Evolutionary conservation across 2,797 vertebrate genomes (phyloP).

Genomic region (Sternarchorhynchus goeldii): DNA sequence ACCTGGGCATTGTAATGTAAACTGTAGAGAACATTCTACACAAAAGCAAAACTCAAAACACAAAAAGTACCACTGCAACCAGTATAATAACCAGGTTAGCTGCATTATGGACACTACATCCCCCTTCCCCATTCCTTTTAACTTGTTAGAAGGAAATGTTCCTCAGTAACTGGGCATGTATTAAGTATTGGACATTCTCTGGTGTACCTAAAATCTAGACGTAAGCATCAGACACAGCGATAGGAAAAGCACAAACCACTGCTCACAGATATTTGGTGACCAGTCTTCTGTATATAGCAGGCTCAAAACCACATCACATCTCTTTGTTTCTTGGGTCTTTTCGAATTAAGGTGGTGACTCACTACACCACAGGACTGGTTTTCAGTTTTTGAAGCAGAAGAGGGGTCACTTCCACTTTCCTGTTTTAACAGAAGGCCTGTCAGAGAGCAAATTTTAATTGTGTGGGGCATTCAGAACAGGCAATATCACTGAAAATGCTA

Average conservation of each 20-base stretch:
- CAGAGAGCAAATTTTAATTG: not conserved
- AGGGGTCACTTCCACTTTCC: not conserved
- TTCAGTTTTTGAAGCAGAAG: not conserved
- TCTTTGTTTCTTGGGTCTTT: not conserved
- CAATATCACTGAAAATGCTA: not conserved
- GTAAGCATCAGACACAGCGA: not conserved
- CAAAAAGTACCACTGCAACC: not conserved
- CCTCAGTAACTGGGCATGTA: not conserved
- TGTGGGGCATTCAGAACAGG: not conserved
- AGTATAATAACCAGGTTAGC: not conserved
- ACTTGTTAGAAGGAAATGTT: not conserved
- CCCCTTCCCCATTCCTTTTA: not conserved
- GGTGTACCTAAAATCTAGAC: not conserved
- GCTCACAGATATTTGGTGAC: not conserved
- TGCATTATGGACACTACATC: not conserved
- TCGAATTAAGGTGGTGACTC: not conserved
- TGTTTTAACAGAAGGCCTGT: not conserved
- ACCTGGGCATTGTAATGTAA: conserved; percentile 6
- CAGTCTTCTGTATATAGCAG: not conserved
- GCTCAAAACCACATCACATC: not conserved
- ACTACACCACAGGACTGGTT: too few species aligned
- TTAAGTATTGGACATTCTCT: not conserved
- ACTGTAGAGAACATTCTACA: conserved; percentile 4
- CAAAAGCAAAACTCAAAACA: not conserved
- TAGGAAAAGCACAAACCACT: not conserved